Base-by-base conservation (phyloP, 2,888 invertebrate species). In the Dorcus parallelipipedus region DNA sequence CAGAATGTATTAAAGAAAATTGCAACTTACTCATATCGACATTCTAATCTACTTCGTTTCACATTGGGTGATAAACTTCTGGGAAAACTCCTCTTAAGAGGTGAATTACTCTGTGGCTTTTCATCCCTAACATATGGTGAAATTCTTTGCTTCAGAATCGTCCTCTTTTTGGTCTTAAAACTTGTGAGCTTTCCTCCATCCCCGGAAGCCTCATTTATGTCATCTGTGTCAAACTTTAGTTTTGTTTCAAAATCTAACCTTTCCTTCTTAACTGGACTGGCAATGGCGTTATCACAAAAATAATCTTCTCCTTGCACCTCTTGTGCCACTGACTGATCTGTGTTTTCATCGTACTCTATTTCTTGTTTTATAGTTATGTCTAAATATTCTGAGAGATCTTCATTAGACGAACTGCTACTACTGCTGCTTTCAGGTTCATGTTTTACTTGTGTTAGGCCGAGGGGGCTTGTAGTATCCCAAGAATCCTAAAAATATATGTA, bases 401-500 rank as follows among this genome's bases (percentile, higher is more conserved):
- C 42, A 7, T 54, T 39, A 17, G 49, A n/a, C 52, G 58, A 56
- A 41, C 49, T 49, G 6, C 55, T 49, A 8, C 58, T 52, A 42
- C 63, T 57, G 10, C 56, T 58, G 43, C 61, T 62, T 17, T 43
- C 26, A 17, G 55, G 56, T 51, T 63, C 61, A 49, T 52, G 10
- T 53, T 66, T 59, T 45, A 61, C 59, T 6, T 60, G 55, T 5
- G 40, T 10, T n/a, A 58, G 10, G 43, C 51, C 54, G 3, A 39
- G 10, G 10, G 26, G 26, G 26, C 49, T 9, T 17, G 52, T 48
- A 8, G 54, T 47, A 52, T 69, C 69, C 67, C 67, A 69, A 5
- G 68, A 71, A 52, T 71, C 70, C 72, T 72, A 59, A 56, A 65
- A 63, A 58, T 17, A 3, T 3, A 51, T 23, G 6, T 4, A 10